Evolutionary conservation across 2,888 invertebrate genomes (phyloP).

Genomic region (Drosophila tripunctata): DNA sequence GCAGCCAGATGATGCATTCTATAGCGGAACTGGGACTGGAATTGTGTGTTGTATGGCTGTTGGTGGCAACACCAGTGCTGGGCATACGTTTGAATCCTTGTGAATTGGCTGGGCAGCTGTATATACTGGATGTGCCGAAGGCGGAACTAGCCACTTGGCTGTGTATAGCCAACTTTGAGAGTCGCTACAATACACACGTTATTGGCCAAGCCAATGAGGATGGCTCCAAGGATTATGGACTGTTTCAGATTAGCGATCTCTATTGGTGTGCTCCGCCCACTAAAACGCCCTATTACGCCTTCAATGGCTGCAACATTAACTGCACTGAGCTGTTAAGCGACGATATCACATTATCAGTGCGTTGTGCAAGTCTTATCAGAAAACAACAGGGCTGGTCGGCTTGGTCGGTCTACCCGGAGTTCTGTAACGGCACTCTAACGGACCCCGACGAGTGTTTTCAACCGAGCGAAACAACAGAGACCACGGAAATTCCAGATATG

Average conservation of each 20-base stretch:
- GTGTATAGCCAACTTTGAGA: conserved; percentile 81
- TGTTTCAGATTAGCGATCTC: conserved; percentile 84
- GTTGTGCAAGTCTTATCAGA: conserved; percentile 78
- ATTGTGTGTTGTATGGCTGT: conserved; percentile 15
- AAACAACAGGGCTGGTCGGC: conserved; percentile 82
- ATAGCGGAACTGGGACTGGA: conserved; percentile 18
- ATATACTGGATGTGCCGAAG: conserved; percentile 81
- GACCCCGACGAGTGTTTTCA: conserved; percentile 65
- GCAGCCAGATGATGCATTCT: conserved; percentile 22
- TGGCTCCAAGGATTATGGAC: conserved; percentile 84
- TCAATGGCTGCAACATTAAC: conserved; percentile 81
- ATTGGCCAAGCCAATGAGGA: conserved; percentile 85
- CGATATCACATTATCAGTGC: conserved; percentile 79
- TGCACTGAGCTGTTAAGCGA: conserved; percentile 80
- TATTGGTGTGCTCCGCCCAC: conserved; percentile 82
- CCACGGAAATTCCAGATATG: conserved; percentile 5
- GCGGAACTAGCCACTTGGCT: conserved; percentile 78
- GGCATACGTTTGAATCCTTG: conserved; percentile 72
- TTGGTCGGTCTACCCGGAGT: conserved; percentile 81
- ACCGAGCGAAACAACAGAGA: background rate
- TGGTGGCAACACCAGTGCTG: conserved; percentile 15
- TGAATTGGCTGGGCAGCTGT: conserved; percentile 77
- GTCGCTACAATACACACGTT: conserved; percentile 84
- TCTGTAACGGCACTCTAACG: conserved; percentile 73
- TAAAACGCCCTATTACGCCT: conserved; percentile 58